Conservation (phyloP, 2,888 invertebrate species). For the Heliconius hortense region DNA sequence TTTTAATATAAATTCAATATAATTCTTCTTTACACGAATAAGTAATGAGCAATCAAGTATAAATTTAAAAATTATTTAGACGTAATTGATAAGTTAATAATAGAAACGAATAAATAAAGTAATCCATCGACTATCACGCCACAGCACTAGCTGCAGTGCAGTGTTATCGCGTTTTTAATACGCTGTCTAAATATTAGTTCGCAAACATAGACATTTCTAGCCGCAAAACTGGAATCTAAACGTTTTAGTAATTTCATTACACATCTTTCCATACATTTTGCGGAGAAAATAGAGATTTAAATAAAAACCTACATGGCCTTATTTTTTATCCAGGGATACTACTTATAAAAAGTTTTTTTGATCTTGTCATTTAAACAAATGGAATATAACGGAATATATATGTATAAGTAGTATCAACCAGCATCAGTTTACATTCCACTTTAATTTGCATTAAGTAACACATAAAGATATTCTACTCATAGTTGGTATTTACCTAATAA, state of each 20-base stretch:
- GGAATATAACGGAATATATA: too few relatives aligned
- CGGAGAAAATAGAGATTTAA: neutral
- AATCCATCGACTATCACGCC: conserved; percentile 25
- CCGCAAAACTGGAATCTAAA: conserved; percentile 40
- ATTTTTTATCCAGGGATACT: too few relatives aligned
- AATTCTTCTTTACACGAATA: neutral
- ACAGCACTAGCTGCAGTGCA: conserved; percentile 63
- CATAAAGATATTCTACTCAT: neutral
- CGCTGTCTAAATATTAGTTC: conserved; percentile 59
- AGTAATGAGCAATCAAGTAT: neutral
- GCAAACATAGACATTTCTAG: conserved; percentile 60
- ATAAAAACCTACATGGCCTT: too few relatives aligned
- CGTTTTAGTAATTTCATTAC: conserved; percentile 23
- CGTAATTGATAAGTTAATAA: neutral
- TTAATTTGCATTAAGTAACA: neutral
- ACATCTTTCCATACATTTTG: neutral
- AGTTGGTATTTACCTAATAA: neutral
- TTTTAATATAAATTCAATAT: neutral
- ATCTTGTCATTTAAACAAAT: too few relatives aligned
- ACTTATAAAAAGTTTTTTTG: too few relatives aligned
- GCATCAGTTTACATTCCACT: neutral
- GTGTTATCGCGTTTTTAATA: conserved; percentile 70
- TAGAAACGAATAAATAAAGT: conserved; percentile 23
- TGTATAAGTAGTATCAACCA: neutral
- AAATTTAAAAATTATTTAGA: neutral